Evolutionary conservation across 2,797 vertebrate genomes (phyloP).

Genomic region (Intellagama lesueurii): DNA sequence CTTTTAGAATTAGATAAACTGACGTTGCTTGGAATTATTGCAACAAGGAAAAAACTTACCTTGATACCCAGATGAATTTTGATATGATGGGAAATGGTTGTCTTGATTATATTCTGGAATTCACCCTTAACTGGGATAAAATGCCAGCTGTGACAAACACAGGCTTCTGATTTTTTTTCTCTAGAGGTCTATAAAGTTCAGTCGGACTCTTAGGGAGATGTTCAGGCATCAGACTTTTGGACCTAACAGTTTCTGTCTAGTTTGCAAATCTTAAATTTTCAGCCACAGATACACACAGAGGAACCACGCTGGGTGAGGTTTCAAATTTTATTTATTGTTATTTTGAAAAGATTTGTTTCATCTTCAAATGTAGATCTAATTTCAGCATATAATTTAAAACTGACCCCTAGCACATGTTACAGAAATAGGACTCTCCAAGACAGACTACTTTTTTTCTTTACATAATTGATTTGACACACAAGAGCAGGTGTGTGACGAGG

Average conservation of each 20-base stretch:
- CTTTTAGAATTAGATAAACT: too few relatives aligned
- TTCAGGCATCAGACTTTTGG: too few relatives aligned
- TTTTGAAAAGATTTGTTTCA: constrained; percentile 39
- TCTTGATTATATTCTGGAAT: too few relatives aligned
- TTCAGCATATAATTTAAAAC: constrained; percentile 46
- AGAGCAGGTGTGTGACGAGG: not conserved
- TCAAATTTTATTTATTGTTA: constrained; percentile 48
- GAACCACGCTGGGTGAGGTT: not conserved
- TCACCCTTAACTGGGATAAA: too few relatives aligned
- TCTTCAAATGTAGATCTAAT: constrained; percentile 43
- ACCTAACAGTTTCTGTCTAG: not conserved
- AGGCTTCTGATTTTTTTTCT: too few relatives aligned
- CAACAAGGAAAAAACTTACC: too few relatives aligned
- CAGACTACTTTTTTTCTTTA: not conserved
- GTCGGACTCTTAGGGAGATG: too few relatives aligned
- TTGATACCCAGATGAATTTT: too few relatives aligned
- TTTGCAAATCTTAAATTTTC: not conserved
- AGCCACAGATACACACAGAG: not conserved
- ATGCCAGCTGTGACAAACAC: too few relatives aligned
- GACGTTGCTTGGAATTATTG: too few relatives aligned
- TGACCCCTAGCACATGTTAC: constrained; percentile 7
- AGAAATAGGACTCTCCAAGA: not conserved
- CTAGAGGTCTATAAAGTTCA: too few relatives aligned
- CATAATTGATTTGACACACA: not conserved
- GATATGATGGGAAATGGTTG: too few relatives aligned